Conservation (phyloP, 2,797 vertebrate species). For the Chrysocyon brachyurus region DNA sequence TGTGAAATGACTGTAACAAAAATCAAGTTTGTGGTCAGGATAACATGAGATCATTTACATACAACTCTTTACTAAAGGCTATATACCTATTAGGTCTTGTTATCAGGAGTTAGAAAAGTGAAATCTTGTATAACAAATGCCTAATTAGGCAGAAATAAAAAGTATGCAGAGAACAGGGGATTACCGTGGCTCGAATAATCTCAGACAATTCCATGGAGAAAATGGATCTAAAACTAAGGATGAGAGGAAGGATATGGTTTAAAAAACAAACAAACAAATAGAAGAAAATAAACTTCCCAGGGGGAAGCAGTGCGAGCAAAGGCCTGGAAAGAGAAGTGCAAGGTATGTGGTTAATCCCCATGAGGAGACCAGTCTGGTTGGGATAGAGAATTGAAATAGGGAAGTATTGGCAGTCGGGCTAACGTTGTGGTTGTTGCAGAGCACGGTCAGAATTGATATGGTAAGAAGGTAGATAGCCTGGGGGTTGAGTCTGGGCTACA, state of each 20-base stretch:
- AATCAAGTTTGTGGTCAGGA: neutral
- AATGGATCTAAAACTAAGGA: neutral
- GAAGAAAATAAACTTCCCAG: neutral
- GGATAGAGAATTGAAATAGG: neutral
- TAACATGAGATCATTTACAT: neutral
- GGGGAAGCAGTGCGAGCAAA: neutral
- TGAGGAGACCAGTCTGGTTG: rapidly evolving
- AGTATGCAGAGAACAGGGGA: neutral
- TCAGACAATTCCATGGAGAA: neutral
- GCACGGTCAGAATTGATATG: too few relatives aligned
- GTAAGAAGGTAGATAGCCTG: neutral
- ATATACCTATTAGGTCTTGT: neutral
- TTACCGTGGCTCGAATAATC: neutral
- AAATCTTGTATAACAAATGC: neutral
- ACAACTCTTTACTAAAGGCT: neutral
- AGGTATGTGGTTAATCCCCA: neutral
- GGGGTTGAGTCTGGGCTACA: neutral
- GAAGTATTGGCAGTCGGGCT: rapidly evolving
- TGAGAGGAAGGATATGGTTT: neutral
- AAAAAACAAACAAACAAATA: neutral
- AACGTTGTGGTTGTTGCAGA: neutral
- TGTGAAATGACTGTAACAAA: neutral
- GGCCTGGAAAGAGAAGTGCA: neutral
- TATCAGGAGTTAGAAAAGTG: neutral
- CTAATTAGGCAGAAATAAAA: neutral